These are phyloP conservation scores for Romanogobio albipinnatus DNA, from an alignment of 2,113 vertebrate species.

Conservation along the genomic window DNA sequence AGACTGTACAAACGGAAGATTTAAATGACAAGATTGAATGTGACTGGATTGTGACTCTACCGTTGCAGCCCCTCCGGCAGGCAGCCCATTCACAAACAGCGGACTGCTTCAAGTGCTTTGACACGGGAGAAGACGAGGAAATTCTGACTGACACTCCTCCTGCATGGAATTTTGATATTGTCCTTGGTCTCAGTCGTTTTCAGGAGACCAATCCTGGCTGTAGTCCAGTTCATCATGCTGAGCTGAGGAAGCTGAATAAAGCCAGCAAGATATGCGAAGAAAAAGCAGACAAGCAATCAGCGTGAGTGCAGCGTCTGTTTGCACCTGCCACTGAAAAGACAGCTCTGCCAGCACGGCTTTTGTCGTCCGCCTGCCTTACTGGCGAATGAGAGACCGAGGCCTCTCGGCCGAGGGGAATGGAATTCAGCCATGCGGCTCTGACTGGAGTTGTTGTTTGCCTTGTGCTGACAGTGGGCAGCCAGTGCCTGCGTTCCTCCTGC, in stretches of 20 bases:
- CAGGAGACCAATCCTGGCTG: background rate
- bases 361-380: conserved; percentile 23
- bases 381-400: background rate
- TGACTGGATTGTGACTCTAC: conserved; percentile 3
- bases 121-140: conserved; percentile 37
- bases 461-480: conserved; percentile 52
- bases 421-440: conserved; percentile 49
- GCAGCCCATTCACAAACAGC: conserved; percentile 50
- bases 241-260: conserved; percentile 14
- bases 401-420: conserved; percentile 36
- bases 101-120: conserved; percentile 2
- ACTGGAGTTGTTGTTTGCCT: conserved; percentile 49
- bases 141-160: conserved; percentile 44
- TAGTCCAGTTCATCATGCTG: conserved; percentile 6
- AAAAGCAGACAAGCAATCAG: conserved; percentile 30
- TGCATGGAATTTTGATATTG: conserved; percentile 31
- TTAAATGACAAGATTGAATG: conserved; percentile 25
- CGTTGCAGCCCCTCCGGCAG: conserved; percentile 10
- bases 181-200: background rate
- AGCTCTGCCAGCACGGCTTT: conserved; percentile 19
- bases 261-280: conserved; percentile 18
- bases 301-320: conserved; percentile 34
- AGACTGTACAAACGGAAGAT: background rate
- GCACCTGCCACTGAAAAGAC: conserved; percentile 45
- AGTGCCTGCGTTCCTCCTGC: conserved; percentile 47